Evolutionary conservation across 1,140 invertebrate genomes (phyloP).

Genomic region (Drosophila nigromelanica): DNA sequence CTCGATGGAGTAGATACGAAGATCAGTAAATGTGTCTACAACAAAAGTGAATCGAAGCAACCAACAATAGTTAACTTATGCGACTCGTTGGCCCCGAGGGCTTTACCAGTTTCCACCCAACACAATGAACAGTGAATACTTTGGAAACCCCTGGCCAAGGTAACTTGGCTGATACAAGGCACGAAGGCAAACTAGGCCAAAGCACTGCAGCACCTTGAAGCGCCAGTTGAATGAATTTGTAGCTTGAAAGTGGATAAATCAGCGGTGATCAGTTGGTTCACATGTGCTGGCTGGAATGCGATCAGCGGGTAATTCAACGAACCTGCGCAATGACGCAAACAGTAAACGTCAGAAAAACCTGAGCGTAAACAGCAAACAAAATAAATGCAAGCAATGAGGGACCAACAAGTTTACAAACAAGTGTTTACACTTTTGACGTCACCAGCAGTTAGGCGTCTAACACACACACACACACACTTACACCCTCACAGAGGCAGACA

Average conservation of each 20-base stretch:
- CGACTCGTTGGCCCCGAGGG: conserved; percentile 14
- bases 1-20: not conserved
- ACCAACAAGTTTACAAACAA: conserved; percentile 66
- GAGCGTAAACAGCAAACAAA: conserved; percentile 31
- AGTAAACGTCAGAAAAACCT: conserved; percentile 14
- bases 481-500: conserved; percentile 19
- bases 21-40: not conserved
- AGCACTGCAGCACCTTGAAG: conserved; percentile 4
- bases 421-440: conserved; percentile 58
- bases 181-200: conserved; percentile 58
- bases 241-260: conserved; percentile 1
- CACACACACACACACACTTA: conserved; percentile 31
- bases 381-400: conserved; percentile 42
- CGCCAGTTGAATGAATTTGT: not conserved
- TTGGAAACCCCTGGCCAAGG: conserved; percentile 26
- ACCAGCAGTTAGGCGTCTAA: conserved; percentile 27
- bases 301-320: conserved; percentile 11
- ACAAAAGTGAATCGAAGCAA: not conserved
- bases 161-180: conserved; percentile 9
- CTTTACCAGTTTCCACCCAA: conserved; percentile 20
- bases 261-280: not conserved
- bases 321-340: conserved; percentile 33
- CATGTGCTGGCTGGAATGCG: conserved; percentile 17
- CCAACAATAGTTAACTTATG: conserved; percentile 4
- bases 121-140: conserved; percentile 10